Percentiles rank a stretch among this genome's conserved stretches.
These are phyloP conservation scores for Cettia cetti DNA, from an alignment of 2,113 vertebrate species.

Conservation along the genomic window DNA sequence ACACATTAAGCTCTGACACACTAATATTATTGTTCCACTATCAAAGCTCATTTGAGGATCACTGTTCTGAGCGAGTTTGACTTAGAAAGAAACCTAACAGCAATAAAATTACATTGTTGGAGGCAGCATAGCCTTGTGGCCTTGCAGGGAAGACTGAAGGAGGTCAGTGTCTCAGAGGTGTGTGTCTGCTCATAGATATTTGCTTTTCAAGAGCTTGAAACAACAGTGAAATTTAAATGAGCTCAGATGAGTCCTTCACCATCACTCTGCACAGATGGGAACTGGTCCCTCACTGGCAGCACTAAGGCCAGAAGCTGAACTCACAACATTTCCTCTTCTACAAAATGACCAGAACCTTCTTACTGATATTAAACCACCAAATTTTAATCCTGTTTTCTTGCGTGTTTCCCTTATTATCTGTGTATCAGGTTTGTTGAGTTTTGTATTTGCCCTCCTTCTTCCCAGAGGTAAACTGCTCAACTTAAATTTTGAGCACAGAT, in stretches of 20 bases:
- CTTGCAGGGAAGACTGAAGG: not conserved
- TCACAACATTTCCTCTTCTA: not conserved
- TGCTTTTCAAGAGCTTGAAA: not conserved
- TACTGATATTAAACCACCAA: not conserved
- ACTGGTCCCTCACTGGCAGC: not conserved
- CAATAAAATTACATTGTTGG: not conserved
- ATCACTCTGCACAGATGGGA: not conserved
- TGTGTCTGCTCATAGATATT: not conserved
- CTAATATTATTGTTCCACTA: not conserved
- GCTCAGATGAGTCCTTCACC: not conserved
- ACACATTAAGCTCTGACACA: not conserved
- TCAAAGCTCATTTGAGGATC: not conserved
- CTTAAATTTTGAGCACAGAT: not conserved
- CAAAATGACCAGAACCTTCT: not conserved
- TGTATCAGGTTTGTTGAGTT: not conserved
- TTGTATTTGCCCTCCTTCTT: not conserved
- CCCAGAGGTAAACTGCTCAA: not conserved
- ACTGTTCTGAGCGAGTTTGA: not conserved
- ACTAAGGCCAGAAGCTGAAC: not conserved
- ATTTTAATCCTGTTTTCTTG: not conserved
- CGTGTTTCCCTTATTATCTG: not conserved
- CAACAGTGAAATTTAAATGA: not conserved
- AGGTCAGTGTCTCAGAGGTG: not conserved
- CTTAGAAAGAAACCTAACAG: not conserved
- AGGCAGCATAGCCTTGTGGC: fast-evolving